A percentile compares a stretch with the other conserved stretches of the same genome.
phyloP scores from a whole-genome alignment of 2,113 vertebrate genomes.

The Haplochromis burtoni region DNA sequence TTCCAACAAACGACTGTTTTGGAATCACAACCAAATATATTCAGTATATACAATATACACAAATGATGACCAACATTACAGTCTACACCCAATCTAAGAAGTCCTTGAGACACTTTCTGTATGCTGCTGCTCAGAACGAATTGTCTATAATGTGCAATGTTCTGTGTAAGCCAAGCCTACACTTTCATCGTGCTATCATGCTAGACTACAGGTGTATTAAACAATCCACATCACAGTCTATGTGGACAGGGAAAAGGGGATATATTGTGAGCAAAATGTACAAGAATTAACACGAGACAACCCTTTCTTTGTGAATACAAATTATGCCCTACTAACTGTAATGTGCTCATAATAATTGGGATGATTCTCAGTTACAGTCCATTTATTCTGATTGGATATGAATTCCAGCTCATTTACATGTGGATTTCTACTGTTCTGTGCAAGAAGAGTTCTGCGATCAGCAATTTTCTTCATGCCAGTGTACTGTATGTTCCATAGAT shows the following conservation, averaged over 20 bases:
- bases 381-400: constrained; percentile 16
- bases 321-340: background rate
- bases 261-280: background rate
- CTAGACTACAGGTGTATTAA: background rate
- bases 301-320: constrained; percentile 3
- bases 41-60: background rate
- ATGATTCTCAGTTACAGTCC: constrained; percentile 1
- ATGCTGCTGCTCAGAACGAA: background rate
- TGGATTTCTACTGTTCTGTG: background rate
- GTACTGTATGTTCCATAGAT: background rate
- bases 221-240: background rate
- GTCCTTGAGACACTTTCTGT: background rate
- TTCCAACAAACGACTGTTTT: background rate
- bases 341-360: constrained; percentile 12
- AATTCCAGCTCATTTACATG: constrained; percentile 15
- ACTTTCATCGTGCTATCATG: background rate
- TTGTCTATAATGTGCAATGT: background rate
- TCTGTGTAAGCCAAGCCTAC: background rate
- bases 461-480: background rate
- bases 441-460: background rate
- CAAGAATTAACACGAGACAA: background rate
- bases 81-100: background rate
- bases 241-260: background rate
- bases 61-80: background rate
- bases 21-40: background rate